Conservation (phyloP, 2,888 invertebrate species). For the Agonopterix arenella region DNA sequence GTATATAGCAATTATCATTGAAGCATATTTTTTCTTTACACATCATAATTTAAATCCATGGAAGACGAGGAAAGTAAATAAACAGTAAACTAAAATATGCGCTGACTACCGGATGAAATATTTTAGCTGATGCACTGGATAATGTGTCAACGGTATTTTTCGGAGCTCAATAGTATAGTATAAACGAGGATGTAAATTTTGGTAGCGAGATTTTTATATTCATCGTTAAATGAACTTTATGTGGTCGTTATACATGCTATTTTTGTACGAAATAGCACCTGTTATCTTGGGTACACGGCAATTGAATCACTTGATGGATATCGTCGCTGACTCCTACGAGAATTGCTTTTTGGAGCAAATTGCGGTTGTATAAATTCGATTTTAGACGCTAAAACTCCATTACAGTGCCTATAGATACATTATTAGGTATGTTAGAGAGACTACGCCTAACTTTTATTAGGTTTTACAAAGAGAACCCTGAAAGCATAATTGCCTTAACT, state of each 20-base stretch:
- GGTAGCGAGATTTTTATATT: not conserved
- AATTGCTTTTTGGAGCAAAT: slow-evolving; percentile 15
- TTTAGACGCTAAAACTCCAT: no score
- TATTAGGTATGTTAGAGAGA: no score
- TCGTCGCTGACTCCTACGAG: slow-evolving; percentile 20
- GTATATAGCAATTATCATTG: no score
- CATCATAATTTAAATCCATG: not conserved
- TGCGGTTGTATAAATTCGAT: slow-evolving; percentile 2
- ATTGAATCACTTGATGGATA: slow-evolving; percentile 28
- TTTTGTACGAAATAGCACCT: not conserved
- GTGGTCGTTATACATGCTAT: no score
- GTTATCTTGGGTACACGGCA: slow-evolving; percentile 11
- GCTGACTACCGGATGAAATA: not conserved
- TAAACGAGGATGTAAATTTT: not conserved
- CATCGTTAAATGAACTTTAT: no score
- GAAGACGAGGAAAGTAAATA: not conserved
- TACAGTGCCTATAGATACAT: no score
- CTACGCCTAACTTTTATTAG: no score
- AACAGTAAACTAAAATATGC: not conserved
- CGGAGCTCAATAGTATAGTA: not conserved
- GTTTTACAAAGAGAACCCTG: no score
- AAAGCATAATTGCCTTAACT: no score
- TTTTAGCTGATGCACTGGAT: not conserved
- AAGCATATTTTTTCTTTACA: no score
- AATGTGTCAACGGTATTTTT: not conserved